Evolutionary conservation across 1,140 invertebrate species (phyloP).

Genomic region (Ooceraea biroi): DNA sequence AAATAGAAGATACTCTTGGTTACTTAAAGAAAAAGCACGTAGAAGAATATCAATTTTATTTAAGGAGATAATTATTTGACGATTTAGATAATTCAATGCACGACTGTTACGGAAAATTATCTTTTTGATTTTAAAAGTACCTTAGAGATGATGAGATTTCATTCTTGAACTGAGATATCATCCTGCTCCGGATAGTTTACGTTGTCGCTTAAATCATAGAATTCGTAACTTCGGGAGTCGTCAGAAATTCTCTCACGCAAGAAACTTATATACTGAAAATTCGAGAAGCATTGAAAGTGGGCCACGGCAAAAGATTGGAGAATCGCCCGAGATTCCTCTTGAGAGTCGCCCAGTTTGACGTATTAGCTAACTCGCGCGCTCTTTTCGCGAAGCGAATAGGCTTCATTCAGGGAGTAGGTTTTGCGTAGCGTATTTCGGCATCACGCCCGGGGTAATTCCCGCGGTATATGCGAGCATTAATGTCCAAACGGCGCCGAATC

Average conservation of each 20-base stretch:
- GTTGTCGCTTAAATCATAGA: background rate
- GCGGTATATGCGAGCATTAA: slow-evolving; percentile 26
- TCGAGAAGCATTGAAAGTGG: slow-evolving; percentile 3
- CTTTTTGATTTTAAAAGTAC: background rate
- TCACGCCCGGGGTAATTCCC: slow-evolving; percentile 20
- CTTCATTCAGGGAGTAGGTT: too few relatives aligned
- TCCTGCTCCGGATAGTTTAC: too few relatives aligned
- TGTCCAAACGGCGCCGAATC: slow-evolving; percentile 28
- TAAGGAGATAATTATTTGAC: background rate
- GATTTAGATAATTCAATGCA: background rate
- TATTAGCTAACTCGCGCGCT: background rate
- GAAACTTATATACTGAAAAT: background rate
- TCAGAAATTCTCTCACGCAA: background rate
- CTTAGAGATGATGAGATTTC: too few relatives aligned
- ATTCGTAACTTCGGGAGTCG: background rate
- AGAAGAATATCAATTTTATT: background rate
- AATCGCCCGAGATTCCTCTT: background rate
- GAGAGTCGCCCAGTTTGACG: background rate
- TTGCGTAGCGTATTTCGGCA: slow-evolving; percentile 5
- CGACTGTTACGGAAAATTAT: background rate
- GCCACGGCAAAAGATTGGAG: slow-evolving; percentile 3
- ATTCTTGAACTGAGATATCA: background rate
- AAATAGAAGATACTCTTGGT: background rate
- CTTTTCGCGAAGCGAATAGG: background rate
- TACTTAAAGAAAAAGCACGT: background rate